Percentiles rank a stretch among this genome's conserved stretches.
These are phyloP conservation scores for Vollenhovia emeryi DNA, from an alignment of 1,140 invertebrate species.

Conservation along the genomic window DNA sequence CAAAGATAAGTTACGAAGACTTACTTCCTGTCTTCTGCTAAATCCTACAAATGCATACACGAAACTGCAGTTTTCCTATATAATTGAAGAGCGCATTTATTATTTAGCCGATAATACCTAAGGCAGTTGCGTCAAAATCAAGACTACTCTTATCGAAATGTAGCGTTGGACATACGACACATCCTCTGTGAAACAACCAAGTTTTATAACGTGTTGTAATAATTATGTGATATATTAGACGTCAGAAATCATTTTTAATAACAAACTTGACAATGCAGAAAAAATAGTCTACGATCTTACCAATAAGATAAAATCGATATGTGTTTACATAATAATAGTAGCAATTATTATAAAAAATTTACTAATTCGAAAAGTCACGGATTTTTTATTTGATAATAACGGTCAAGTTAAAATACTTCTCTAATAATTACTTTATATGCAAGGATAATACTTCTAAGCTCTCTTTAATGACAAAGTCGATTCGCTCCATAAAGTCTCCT, in stretches of 20 bases:
- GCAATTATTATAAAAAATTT: slow-evolving; percentile 9
- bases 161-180: slow-evolving; percentile 81
- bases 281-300: background rate
- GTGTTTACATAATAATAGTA: background rate
- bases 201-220: background rate
- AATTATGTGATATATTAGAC: background rate
- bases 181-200: slow-evolving; percentile 79
- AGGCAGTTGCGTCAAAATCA: slow-evolving; percentile 79
- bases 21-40: slow-evolving; percentile 65
- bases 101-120: slow-evolving; percentile 72
- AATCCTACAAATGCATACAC: slow-evolving; percentile 71
- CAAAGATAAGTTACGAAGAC: slow-evolving; percentile 76
- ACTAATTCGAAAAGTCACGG: background rate
- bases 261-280: background rate
- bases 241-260: background rate
- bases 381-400: background rate
- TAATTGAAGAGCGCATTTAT: background rate
- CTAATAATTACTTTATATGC: slow-evolving; percentile 73
- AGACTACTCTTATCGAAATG: slow-evolving; percentile 78
- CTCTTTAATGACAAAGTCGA: slow-evolving; percentile 79
- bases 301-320: background rate
- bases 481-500: slow-evolving; percentile 77
- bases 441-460: slow-evolving; percentile 76
- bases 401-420: background rate
- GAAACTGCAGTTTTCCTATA: background rate